Base-by-base conservation (phyloP, 2,888 invertebrate genomes). In the Stenurella melanura region DNA sequence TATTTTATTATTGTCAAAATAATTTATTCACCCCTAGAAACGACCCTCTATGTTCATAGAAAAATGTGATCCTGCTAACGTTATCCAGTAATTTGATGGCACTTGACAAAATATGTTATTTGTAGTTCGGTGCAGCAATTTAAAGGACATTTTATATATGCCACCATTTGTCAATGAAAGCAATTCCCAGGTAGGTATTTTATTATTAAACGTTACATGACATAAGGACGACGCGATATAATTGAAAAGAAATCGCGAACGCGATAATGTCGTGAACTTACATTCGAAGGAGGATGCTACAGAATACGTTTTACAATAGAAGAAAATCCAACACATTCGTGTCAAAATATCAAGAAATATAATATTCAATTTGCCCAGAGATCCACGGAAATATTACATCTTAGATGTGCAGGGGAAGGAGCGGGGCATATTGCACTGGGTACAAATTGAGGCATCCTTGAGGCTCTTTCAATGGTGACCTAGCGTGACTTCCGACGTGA, bases 401-500 rank as follows among this genome's bases (percentile, higher is more conserved):
- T 86, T 86, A 86, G 86, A 85, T 86, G 86, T 85, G 85, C 84
- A 82, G 85, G 83, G 83, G 82, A 77, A 63, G 75, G 78, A 66
- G 75, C 30, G 70, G 76, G 79, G 80, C 64, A 63, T 82, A 85
- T 84, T 85, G 84, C 82, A 80, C 86, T 85, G 87, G 87, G 86
- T 86, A 88, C 88, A 88, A 88, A 89, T 88, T 88, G 87, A 86
- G 86, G 86, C 87, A 87, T 87, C 87, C 85, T 85, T 81, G 84
- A 85, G 86, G 85, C 86, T 85, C 87, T 86, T 86, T 86, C 85
- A 83, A 83, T 84, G 84, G 83, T 85, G 87, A 87, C 88, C 87
- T 85, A 83, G 84, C 84, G 84, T 85, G 87, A 86, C 85, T 85
- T 81, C 79, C 83, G 80, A 86, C 88, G 89, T 89, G 89, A 87